Evolutionary conservation across 2,888 invertebrate species (phyloP), one percentile per base, ranked within the genome.

Genomic region (Eupelmus urozonus): DNA sequence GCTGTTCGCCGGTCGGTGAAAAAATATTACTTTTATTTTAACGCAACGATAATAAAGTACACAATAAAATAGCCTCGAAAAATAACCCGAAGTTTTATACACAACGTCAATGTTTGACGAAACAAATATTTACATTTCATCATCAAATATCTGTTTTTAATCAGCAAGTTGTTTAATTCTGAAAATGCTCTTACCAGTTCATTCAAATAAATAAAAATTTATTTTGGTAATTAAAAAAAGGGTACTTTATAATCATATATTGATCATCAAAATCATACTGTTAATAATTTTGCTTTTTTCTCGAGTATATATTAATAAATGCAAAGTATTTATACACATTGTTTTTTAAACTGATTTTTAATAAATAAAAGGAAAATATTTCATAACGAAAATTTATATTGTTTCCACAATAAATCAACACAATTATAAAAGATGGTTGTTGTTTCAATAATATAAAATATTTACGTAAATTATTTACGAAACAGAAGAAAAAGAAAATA

Each of bases 71-170:
- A 18, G 1, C 20, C 34, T 40, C 16, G 53, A 23, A 40, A 40
- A 67, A 67, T 23, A 53, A 23, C 11, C 18, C 29, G n/a, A 18
- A 20, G 5, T 53, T 66, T 66, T 40, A 11, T 51, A 13, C 7
- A 45, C 51, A 51, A n/a, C 7, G 65, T 18, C 29, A 66, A 40
- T 60, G 11, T 34, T 40, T 63, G 42, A 67, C 23, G 5, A n/a
- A 62, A n/a, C 42, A 72, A 40, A 72, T 72, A 63, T 72, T 72
- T 63, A 27, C 63, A 2, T 60, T 71, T 71, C 60, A 62, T 62
- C 34, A 34, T 49, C 27, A 57, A 71, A 71, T 60, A 34, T 51
- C 49, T 62, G 34, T 51, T 49, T 60, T 71, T 60, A 60, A 71
- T 71, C 20, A 45, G 18, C 16, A 34, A 29, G 4, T 18, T 57